A percentile compares a stretch with the other conserved stretches of the same genome.
These are phyloP conservation scores for Crematogaster levior DNA, from an alignment of 2,888 invertebrate genomes.

Conservation along the genomic window DNA sequence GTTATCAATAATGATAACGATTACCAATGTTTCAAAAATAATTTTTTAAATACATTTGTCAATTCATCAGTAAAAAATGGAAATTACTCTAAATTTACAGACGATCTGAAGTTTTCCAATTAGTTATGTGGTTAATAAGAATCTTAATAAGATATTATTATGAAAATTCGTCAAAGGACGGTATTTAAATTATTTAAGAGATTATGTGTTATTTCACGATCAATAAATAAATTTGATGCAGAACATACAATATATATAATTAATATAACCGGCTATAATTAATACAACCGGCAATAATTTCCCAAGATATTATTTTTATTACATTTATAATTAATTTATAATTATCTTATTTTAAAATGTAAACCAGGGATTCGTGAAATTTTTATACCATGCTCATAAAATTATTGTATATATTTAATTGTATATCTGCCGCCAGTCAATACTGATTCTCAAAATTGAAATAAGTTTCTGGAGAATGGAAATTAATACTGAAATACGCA, in stretches of 20 bases:
- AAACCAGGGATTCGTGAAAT: not conserved
- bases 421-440: not conserved
- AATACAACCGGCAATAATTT: not conserved
- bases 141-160: conserved; percentile 53
- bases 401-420: not conserved
- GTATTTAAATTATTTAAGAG: not conserved
- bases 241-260: too few relatives aligned
- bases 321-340: not conserved
- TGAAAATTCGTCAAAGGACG: conserved; percentile 52
- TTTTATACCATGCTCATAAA: conserved; percentile 1
- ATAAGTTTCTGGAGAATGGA: not conserved
- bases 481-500: conserved; percentile 10
- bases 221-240: not conserved
- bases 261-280: not conserved
- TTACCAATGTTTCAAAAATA: not conserved
- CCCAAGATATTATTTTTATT: not conserved
- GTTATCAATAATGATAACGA: too few relatives aligned
- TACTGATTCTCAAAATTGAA: not conserved
- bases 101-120: conserved; percentile 23
- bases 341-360: not conserved
- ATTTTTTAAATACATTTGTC: not conserved
- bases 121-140: conserved; percentile 49
- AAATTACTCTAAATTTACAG: not conserved
- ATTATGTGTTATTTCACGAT: not conserved
- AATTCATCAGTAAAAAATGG: not conserved